Evolutionary conservation across 2,113 vertebrate species (phyloP), one percentile per base, ranked within the genome.

Genomic region (Anolis carolinensis): DNA sequence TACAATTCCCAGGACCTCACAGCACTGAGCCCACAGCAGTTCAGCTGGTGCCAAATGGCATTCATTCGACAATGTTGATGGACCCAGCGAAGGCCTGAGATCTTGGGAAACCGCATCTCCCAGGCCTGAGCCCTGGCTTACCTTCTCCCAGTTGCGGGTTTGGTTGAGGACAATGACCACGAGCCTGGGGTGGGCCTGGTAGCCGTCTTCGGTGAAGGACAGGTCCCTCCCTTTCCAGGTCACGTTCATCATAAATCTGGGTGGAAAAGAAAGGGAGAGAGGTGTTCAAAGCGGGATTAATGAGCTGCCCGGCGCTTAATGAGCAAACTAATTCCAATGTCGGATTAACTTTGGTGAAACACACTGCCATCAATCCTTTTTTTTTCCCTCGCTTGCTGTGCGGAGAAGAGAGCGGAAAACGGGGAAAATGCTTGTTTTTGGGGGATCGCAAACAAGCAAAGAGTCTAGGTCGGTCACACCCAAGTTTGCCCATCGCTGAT

Each of bases 201-300:
- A 99, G 32, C 99, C 99, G 30, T 99, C 98, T 32, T 98, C 98
- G 0, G 98, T 99, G 96, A 99, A 99, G 90, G 98, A 99, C 96
- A 99, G 90, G 94, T 99, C 99, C 94, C 96, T 97, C 81, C 98
- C 98, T 87, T 98, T 97, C 98, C 98, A 99, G 0, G 98, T 99
- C 93, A 99, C 98, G 63, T 99, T 99, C 97, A 98, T 98, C 99
- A 99, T 99, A 92, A 99, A 99, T 95, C 98, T 99, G 39, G n/a
- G n/a, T n/a, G n/a, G 39, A 44, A 44, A 44, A 94, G 83, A 93
- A 96, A 91, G 81, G 75, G 84, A 89, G 87, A 18, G 87, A 96
- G 86, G 93, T 63, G 86, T 91, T 90, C 89, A 95, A 76, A 81
- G 79, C 39, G 88, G 89, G 94, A 92, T 92, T 83, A 94, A 95